Evolutionary conservation across 2,797 vertebrate species (phyloP).

Genomic region (Acanthornis magna): DNA sequence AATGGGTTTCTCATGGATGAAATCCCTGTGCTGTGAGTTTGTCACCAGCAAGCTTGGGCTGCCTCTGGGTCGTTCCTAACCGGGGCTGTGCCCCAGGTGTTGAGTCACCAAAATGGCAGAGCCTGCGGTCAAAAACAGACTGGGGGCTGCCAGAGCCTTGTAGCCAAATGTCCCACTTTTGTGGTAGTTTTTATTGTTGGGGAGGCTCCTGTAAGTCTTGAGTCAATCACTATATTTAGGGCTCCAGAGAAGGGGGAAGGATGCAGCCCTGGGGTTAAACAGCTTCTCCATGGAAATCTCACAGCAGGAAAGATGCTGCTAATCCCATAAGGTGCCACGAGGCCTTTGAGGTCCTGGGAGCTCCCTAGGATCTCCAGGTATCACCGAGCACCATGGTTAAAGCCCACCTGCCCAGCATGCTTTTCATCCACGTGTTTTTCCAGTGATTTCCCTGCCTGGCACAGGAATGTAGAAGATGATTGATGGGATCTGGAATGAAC

Average conservation of each 20-base stretch:
- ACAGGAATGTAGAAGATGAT: not conserved
- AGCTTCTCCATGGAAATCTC: not conserved
- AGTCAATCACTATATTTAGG: not conserved
- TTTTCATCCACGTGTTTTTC: not conserved
- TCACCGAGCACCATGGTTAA: not conserved
- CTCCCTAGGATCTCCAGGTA: not conserved
- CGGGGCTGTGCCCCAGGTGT: not conserved
- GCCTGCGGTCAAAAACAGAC: not conserved
- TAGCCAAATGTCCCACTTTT: not conserved
- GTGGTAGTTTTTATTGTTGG: not conserved
- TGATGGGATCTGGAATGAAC: not conserved
- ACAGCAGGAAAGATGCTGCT: not conserved
- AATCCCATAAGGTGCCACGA: not conserved
- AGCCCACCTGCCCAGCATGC: not conserved
- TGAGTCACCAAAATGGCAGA: not conserved
- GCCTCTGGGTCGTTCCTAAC: rapidly evolving
- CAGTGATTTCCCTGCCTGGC: not conserved
- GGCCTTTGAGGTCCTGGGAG: not conserved
- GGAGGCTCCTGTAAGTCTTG: not conserved
- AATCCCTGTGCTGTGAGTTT: not conserved
- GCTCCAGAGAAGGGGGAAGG: not conserved
- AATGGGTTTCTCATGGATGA: not conserved
- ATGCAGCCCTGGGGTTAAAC: not conserved
- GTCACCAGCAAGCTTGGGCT: not conserved
- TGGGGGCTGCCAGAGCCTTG: rapidly evolving